Percentiles rank a stretch among this genome's conserved stretches.
Conservation (phyloP, 2,113 vertebrate genomes). For the Panthera leo region DNA sequence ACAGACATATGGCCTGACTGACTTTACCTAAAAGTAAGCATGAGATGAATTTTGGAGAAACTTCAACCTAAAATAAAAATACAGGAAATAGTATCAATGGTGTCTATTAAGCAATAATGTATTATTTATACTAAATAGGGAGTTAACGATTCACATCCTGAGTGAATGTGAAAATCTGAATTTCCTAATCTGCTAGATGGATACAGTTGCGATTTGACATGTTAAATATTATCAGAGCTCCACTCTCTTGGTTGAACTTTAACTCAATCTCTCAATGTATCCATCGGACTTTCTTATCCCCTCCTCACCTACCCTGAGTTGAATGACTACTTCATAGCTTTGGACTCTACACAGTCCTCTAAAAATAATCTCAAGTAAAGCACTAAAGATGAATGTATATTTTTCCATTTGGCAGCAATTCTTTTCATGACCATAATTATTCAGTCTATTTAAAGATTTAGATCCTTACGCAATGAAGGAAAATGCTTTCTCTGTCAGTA, state of each 20-base stretch:
- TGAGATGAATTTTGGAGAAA: conserved; percentile 6
- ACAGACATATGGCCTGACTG: not conserved
- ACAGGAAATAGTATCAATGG: not conserved
- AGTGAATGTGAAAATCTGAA: not conserved
- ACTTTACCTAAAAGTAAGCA: not conserved
- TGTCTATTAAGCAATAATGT: not conserved
- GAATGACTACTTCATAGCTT: conserved; percentile 3
- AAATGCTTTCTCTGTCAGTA: not conserved
- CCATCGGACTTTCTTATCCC: not conserved
- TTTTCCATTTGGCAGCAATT: not conserved
- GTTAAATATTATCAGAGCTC: conserved; percentile 1
- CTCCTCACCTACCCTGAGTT: not conserved
- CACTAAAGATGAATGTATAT: not conserved
- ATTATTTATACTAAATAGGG: not conserved
- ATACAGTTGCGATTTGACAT: not conserved
- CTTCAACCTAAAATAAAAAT: conserved; percentile 9
- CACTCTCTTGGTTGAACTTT: not conserved
- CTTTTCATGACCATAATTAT: not conserved
- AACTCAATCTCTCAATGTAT: not conserved
- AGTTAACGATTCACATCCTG: not conserved
- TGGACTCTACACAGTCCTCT: not conserved
- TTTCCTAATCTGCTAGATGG: not conserved
- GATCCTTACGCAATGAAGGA: not conserved
- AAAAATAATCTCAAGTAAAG: conserved; percentile 27
- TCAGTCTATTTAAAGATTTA: not conserved